Evolutionary conservation across 1,140 invertebrate species (phyloP).

Genomic region (Halesus radiatus): DNA sequence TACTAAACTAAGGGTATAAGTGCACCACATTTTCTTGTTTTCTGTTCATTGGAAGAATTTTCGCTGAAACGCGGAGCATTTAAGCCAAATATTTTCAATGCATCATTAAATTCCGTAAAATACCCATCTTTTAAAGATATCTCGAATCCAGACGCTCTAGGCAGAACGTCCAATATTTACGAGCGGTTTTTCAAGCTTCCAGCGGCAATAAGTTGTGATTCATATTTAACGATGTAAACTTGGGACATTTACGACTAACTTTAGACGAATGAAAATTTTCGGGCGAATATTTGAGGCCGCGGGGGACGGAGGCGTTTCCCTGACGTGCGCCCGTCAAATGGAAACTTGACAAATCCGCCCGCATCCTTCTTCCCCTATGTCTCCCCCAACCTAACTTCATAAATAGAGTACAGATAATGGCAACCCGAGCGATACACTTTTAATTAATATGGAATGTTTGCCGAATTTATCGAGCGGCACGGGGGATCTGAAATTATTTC

Average conservation of each 20-base stretch:
- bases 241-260: conserved; percentile 47
- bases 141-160: conserved; percentile 39
- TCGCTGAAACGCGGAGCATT: background rate
- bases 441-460: too few species aligned
- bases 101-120: conserved; percentile 47
- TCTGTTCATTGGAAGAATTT: background rate
- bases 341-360: conserved; percentile 14
- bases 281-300: conserved; percentile 40
- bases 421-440: too few species aligned
- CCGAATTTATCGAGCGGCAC: too few species aligned
- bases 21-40: too few species aligned
- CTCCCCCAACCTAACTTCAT: background rate
- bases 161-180: conserved; percentile 47
- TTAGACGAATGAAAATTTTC: conserved; percentile 48
- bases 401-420: background rate
- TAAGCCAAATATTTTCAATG: conserved; percentile 41
- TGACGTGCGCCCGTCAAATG: conserved; percentile 20
- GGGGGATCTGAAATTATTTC: too few species aligned
- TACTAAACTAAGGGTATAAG: too few species aligned
- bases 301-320: conserved; percentile 12
- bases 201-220: conserved; percentile 50
- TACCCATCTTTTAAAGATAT: conserved; percentile 37
- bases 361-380: background rate
- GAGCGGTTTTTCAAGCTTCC: conserved; percentile 44
- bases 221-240: conserved; percentile 52